phyloP scores from a whole-genome alignment of 2,797 vertebrate species.

The Chelidonichthys spinosus region DNA sequence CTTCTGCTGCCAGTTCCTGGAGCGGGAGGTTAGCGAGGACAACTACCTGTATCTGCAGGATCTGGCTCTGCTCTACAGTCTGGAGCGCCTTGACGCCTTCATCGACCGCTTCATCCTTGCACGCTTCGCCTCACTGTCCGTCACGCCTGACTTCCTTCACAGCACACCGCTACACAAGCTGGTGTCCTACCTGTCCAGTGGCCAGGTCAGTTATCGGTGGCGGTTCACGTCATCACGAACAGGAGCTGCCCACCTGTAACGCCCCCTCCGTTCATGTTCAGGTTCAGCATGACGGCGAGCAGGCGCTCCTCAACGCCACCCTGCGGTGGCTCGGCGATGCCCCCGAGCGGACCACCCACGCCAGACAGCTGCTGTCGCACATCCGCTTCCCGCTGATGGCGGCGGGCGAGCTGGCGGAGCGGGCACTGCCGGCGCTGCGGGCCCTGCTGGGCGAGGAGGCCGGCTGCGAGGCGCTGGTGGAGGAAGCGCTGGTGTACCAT shows the following conservation, averaged over 20 bases:
- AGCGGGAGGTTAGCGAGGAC: constrained; percentile 92
- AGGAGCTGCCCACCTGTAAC: no score
- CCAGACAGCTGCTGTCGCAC: constrained; percentile 88
- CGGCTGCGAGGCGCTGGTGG: constrained; percentile 87
- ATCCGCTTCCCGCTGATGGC: constrained; percentile 93
- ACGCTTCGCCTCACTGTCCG: constrained; percentile 88
- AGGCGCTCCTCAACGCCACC: constrained; percentile 88
- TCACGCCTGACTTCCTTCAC: constrained; percentile 89
- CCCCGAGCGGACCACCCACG: constrained; percentile 84
- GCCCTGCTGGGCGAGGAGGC: constrained; percentile 88
- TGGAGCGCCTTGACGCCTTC: constrained; percentile 90
- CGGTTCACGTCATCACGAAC: no score
- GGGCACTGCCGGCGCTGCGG: constrained; percentile 86
- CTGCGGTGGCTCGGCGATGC: constrained; percentile 92
- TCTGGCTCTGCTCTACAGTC: constrained; percentile 92
- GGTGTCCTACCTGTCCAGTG: constrained; percentile 88
- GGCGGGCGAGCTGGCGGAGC: constrained; percentile 84
- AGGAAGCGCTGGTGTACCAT: constrained; percentile 92
- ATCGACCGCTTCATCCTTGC: constrained; percentile 91
- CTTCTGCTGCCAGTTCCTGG: constrained; percentile 96
- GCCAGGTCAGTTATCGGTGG: constrained; percentile 56
- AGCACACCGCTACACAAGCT: constrained; percentile 89
- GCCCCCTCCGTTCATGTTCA: constrained; percentile 12
- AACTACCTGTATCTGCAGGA: constrained; percentile 96
- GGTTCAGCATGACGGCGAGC: constrained; percentile 92